Percentiles rank a stretch among this genome's conserved stretches.
Conservation (phyloP, 2,797 vertebrate species). For the Sebastes cheni region DNA sequence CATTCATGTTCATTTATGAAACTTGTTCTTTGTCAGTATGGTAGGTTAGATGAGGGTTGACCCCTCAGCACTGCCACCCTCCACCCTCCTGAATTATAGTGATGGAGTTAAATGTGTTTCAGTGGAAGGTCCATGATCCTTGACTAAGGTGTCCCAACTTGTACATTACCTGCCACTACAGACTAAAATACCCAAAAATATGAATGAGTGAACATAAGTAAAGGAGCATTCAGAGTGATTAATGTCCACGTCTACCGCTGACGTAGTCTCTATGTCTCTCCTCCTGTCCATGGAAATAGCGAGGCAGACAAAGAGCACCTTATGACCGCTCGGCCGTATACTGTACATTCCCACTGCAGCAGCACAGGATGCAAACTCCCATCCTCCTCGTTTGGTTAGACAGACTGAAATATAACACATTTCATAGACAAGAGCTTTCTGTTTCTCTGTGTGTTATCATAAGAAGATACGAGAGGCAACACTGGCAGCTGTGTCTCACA, state of each 20-base stretch:
- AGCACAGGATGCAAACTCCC: slow-evolving; percentile 64
- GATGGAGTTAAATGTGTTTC: not conserved
- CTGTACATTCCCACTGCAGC: slow-evolving; percentile 35
- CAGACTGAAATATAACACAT: slow-evolving; percentile 63
- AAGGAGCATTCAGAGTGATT: slow-evolving; percentile 8
- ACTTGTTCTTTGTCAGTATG: not conserved
- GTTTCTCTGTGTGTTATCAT: slow-evolving; percentile 63
- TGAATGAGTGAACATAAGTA: not conserved
- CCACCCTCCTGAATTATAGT: not conserved
- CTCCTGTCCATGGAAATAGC: slow-evolving; percentile 27
- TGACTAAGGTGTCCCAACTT: not conserved
- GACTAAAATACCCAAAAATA: not conserved
- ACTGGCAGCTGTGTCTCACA: slow-evolving; percentile 55
- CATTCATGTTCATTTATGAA: not conserved
- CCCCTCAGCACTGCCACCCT: not conserved
- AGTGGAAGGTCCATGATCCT: not conserved
- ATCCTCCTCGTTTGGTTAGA: slow-evolving; percentile 49
- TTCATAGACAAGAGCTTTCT: slow-evolving; percentile 61
- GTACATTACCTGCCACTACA: not conserved
- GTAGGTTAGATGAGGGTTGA: not conserved
- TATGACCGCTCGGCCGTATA: not conserved
- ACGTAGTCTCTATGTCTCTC: not conserved
- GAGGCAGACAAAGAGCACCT: slow-evolving; percentile 55
- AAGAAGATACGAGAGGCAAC: slow-evolving; percentile 58
- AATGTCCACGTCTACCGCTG: not conserved